phyloP scores from a whole-genome alignment of 2,888 invertebrate genomes.

The Drosophila meridionalis region DNA sequence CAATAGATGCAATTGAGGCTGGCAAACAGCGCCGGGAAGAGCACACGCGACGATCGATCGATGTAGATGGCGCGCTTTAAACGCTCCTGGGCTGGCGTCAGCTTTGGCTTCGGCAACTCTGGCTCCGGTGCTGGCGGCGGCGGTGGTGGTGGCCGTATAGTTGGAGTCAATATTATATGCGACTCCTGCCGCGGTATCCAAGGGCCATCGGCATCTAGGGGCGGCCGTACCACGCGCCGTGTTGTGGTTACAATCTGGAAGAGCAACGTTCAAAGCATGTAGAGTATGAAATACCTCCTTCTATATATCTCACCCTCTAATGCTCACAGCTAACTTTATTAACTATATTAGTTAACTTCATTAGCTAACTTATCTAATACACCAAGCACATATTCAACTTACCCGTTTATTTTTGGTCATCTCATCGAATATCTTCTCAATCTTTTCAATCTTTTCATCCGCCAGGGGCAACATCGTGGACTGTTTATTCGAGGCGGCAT shows the following conservation, averaged over 20 bases:
- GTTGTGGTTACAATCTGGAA: constrained; percentile 73
- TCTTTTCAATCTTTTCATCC: constrained; percentile 84
- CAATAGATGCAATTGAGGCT: constrained; percentile 90
- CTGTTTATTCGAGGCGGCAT: constrained; percentile 56
- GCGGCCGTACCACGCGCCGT: constrained; percentile 80
- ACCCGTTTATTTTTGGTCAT: constrained; percentile 84
- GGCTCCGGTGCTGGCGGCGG: constrained; percentile 82
- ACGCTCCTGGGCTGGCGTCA: constrained; percentile 87
- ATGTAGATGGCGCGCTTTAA: constrained; percentile 89
- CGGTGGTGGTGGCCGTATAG: constrained; percentile 78
- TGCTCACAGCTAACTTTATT: neutral
- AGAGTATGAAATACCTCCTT: neutral
- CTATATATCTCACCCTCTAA: neutral
- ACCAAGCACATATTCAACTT: constrained; percentile 24
- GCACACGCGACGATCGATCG: constrained; percentile 89
- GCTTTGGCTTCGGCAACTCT: constrained; percentile 81
- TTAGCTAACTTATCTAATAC: no score
- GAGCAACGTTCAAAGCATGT: neutral
- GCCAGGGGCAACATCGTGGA: constrained; percentile 69
- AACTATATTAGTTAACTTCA: neutral
- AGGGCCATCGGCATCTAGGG: constrained; percentile 83
- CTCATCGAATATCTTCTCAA: constrained; percentile 84
- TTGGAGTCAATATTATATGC: constrained; percentile 83
- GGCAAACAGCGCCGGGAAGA: constrained; percentile 90
- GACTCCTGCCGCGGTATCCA: constrained; percentile 85